Evolutionary conservation across 2,113 vertebrate species (phyloP), one percentile per base, ranked within the genome.

Genomic region (Todiramphus chloris): DNA sequence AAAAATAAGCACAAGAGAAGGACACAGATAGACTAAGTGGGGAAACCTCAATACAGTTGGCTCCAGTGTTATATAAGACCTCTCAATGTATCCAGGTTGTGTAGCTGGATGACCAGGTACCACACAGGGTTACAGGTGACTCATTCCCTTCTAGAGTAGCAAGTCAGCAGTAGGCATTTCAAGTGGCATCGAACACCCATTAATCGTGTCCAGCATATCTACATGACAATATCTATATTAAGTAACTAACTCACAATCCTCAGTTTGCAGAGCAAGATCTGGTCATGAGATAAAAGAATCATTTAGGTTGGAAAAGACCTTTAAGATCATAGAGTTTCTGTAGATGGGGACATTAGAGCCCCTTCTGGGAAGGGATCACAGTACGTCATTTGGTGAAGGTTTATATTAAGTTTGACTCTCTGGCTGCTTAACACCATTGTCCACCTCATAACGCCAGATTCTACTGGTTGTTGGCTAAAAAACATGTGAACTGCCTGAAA

Each of bases 11-110:
- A 20, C 10, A 73, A 66, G 74, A 55, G 10, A 60, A 69, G 33
- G 31, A 3, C 15, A 53, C 10, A 77, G n/a, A n/a, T n/a, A n/a
- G 19, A 8, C 4, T 16, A 53, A 76, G 43, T n/a, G 24, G 9
- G 4, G 23, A 39, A 31, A 83, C 0, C 5, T 6, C 8, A 35
- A 2, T 28, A 16, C 10, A 53, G 9, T 9, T 5, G 6, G 1
- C 4, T 72, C 11, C 6, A 56, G 19, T 27, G 62, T 13, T 23
- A 16, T 28, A 16, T 23, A 21, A 68, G 17, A 66, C 6, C 7
- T 9, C 31, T 8, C 9, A 53, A 33, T 3, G 24, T 24, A 53
- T 12, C n/a, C 11, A 51, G 35, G 7, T 33, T 53, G 31, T 67
- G 14, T 19, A 28, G 18, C 72, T 72, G 11, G 44, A 20, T 63